Evolutionary conservation across 1,140 invertebrate genomes (phyloP), one percentile per base, ranked within the genome.

Genomic region (Hylaeus volcanicus): DNA sequence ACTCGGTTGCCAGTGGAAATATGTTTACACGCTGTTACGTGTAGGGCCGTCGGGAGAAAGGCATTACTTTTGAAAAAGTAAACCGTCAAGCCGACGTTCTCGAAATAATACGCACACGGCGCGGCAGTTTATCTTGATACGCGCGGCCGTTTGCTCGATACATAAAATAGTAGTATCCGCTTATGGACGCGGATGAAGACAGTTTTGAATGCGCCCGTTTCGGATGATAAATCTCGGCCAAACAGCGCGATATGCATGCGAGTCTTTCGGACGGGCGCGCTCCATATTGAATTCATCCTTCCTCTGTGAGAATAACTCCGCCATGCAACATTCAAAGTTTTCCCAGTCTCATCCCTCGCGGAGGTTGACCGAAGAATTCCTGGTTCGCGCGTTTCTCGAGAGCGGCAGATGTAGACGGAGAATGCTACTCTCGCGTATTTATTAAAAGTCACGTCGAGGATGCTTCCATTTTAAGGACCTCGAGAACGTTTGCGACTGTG

Each of bases 111-210:
- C 61, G 51, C 48, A 12, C 70, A 45, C n/a, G 51, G 45, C 3
- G 41, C 41, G 64, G 64, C 51, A 69, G 74, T 77, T 77, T 61
- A 41, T 77, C 74, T 70, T 61, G 56, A 78, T 71, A 63, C 60
- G 12, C 70, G 14, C 56, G 60, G 39, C 41, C 26, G n/a, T 64
- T 73, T 73, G 15, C 45, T 55, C 70, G 26, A 48, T 65, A 64
- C 37, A 14, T 63, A 37, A 73, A 48, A 79, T 65, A 56, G 12
- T 55, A 14, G 11, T 41, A 43, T 48, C 64, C 64, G 43, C n/a
- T 26, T 48, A 26, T 48, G 45, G 15, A 11, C 26, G 37, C 9
- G 14, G 39, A 15, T 1, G 39, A 41, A 5, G 39, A 43, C 1
- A 12, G 39, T 41, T 64, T 64, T 1, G 12, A 41, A 69, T n/a